phyloP scores from a whole-genome alignment of 1,140 invertebrate species.

The Dufourea novaeangliae region DNA sequence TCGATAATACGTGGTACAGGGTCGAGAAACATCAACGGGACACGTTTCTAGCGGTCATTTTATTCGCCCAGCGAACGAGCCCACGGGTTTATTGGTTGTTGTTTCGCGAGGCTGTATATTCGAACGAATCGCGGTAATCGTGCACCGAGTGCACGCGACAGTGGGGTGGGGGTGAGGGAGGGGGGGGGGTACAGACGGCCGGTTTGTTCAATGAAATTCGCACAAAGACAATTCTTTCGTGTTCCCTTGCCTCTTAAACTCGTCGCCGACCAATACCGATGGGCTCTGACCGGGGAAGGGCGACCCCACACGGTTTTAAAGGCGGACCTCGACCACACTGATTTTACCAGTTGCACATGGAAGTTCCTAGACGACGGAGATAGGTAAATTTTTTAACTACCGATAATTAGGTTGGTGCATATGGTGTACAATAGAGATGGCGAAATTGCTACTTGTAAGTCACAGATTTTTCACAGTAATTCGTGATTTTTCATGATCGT shows the following conservation, averaged over 20 bases:
- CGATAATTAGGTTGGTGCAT: neutral
- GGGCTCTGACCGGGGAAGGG: no score
- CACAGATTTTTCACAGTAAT: no score
- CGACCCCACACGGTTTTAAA: no score
- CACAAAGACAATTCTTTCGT: neutral
- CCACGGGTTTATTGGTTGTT: slow-evolving; percentile 35
- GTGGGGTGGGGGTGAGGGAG: no score
- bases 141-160: slow-evolving; percentile 13
- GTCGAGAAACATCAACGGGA: slow-evolving; percentile 30
- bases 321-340: neutral
- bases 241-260: neutral
- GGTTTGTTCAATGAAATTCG: slow-evolving; percentile 11
- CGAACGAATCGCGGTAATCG: slow-evolving; percentile 33
- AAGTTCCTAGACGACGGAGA: neutral
- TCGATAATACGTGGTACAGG: slow-evolving; percentile 43
- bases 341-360: neutral
- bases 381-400: neutral
- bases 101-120: slow-evolving; percentile 18
- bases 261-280: neutral
- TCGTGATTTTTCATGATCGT: no score
- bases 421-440: no score
- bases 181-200: no score
- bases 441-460: no score
- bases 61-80: slow-evolving; percentile 31
- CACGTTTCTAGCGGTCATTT: slow-evolving; percentile 36